phyloP scores from a whole-genome alignment of 2,888 invertebrate genomes.

The Parascotia fuliginaria region DNA sequence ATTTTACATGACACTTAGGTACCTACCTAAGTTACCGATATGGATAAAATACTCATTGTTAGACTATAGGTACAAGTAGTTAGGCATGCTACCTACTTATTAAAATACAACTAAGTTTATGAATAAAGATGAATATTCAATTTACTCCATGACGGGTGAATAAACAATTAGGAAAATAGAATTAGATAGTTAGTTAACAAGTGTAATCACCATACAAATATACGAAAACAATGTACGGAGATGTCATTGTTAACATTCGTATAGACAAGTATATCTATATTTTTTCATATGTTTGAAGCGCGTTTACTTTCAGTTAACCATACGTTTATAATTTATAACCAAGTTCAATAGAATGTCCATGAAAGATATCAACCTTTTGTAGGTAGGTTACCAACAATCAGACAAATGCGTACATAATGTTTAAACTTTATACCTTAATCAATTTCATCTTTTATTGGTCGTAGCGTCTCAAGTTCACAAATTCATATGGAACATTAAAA shows the following conservation, averaged over 20 bases:
- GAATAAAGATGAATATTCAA: conserved; percentile 15
- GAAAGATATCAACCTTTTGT: conserved; percentile 3
- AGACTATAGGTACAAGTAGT: not conserved
- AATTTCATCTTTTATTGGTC: conserved; percentile 64
- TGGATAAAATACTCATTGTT: not conserved
- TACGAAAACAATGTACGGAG: conserved; percentile 4
- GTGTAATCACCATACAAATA: not conserved
- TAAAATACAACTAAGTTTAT: conserved; percentile 2
- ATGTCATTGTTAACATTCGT: conserved; percentile 4
- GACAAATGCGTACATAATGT: conserved; percentile 40
- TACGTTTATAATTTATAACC: conserved; percentile 22
- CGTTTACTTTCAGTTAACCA: not conserved
- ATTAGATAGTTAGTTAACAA: conserved; percentile 5
- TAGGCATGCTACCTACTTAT: not conserved
- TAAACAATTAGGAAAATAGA: conserved; percentile 9
- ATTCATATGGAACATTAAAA: conserved; percentile 73
- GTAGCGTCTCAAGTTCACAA: conserved; percentile 65
- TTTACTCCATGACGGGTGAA: conserved; percentile 19
- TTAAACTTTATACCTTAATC: conserved; percentile 64
- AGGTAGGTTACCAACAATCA: conserved; percentile 5
- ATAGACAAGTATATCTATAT: not conserved
- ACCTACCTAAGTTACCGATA: not conserved
- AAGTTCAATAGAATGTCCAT: not conserved
- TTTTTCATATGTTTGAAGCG: not conserved
- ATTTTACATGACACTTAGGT: too few species aligned